Conservation (phyloP, 2,888 invertebrate genomes). For the Macroteleia sp. region DNA sequence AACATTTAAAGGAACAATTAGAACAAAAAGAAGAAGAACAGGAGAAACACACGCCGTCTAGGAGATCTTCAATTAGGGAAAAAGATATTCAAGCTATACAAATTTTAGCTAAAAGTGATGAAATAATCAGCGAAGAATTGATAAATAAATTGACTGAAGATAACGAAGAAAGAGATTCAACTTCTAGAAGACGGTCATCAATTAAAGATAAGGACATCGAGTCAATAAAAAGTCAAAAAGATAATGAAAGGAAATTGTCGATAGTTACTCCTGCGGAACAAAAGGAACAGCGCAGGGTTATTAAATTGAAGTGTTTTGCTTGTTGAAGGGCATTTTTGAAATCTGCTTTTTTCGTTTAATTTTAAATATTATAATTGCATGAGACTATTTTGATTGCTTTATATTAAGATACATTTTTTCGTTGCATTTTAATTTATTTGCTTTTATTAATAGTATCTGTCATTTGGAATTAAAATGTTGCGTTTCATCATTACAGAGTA, state of each 20-base stretch:
- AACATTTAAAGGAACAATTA: too few relatives aligned
- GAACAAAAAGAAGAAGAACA: conserved; percentile 66
- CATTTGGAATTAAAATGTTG: conserved; percentile 3
- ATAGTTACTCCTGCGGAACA: conserved; percentile 40
- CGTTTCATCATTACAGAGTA: conserved; percentile 48
- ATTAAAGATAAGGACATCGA: conserved; percentile 52
- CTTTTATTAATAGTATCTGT: conserved; percentile 5
- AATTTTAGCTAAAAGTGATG: conserved; percentile 74
- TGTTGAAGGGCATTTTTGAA: conserved; percentile 11
- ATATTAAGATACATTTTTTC: background rate
- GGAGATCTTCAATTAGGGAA: conserved; percentile 26
- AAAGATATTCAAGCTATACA: conserved; percentile 35
- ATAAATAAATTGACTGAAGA: conserved; percentile 70
- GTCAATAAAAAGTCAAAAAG: conserved; percentile 62
- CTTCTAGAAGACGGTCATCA: conserved; percentile 27
- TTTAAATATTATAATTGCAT: conserved; percentile 8
- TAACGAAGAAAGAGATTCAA: conserved; percentile 69
- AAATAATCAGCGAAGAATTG: conserved; percentile 17
- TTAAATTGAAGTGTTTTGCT: conserved; percentile 38
- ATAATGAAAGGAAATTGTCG: conserved; percentile 29
- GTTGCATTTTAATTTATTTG: conserved; percentile 24
- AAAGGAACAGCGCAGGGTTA: conserved; percentile 44
- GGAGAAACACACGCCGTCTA: conserved; percentile 68
- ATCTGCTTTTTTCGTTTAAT: conserved; percentile 1
- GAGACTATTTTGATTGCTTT: conserved; percentile 2